A percentile compares a stretch with the other conserved stretches of the same genome.
phyloP scores from a whole-genome alignment of 2,797 vertebrate genomes.

The Hippocampus kuda region DNA sequence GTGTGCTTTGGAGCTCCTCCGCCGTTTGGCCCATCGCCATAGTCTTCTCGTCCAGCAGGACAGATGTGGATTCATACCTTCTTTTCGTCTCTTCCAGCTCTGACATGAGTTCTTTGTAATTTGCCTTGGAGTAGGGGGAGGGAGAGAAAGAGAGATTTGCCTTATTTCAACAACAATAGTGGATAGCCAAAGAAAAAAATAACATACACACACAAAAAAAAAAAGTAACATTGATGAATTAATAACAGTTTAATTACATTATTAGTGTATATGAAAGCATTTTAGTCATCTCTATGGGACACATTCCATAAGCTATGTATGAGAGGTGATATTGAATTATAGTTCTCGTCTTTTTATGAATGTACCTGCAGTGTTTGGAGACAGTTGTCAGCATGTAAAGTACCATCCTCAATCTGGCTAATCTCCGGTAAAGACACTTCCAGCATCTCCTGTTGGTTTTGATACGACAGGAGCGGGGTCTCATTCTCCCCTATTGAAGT shows the following conservation, averaged over 20 bases:
- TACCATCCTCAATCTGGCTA: conserved; percentile 43
- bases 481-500: conserved; percentile 41
- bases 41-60: conserved; percentile 56
- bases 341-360: neutral
- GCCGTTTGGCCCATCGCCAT: conserved; percentile 39
- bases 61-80: conserved; percentile 41
- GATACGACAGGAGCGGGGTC: conserved; percentile 32
- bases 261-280: neutral
- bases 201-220: neutral
- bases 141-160: neutral
- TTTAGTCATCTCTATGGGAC: neutral
- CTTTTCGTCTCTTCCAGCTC: conserved; percentile 58
- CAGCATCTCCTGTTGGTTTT: conserved; percentile 57
- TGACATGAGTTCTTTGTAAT: conserved; percentile 44
- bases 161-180: neutral
- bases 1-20: conserved; percentile 36
- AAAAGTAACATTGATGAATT: no score
- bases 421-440: conserved; percentile 58
- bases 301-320: neutral
- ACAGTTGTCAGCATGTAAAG: conserved; percentile 45
- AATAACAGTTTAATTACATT: no score
- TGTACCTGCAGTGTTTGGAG: conserved; percentile 51
- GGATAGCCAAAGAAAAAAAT: neutral
- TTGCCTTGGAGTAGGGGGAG: neutral
- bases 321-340: neutral